A percentile compares a stretch with the other conserved stretches of the same genome.
These are phyloP conservation scores for Amazona guildingii DNA, from an alignment of 2,113 vertebrate genomes.

Conservation along the genomic window DNA sequence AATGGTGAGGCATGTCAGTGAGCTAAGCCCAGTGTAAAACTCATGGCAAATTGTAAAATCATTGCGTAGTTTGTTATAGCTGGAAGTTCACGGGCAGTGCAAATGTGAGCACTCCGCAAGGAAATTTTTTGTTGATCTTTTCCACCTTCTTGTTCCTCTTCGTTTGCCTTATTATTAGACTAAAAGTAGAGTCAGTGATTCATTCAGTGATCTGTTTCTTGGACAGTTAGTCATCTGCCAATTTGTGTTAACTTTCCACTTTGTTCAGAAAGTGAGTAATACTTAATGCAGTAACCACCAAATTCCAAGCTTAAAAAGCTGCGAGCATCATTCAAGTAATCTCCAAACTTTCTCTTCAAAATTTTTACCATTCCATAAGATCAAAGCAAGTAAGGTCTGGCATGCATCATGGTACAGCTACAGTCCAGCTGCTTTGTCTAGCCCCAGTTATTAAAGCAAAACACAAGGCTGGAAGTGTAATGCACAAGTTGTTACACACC, in stretches of 20 bases:
- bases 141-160: constrained; percentile 32
- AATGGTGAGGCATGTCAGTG: not conserved
- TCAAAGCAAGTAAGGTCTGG: constrained; percentile 16
- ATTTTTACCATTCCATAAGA: not conserved
- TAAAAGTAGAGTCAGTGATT: constrained; percentile 70
- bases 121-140: constrained; percentile 21
- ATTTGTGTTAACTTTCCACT: constrained; percentile 68
- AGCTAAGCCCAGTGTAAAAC: not conserved
- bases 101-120: not conserved
- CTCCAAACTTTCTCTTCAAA: constrained; percentile 22
- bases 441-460: constrained; percentile 2
- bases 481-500: not conserved
- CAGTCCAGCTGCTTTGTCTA: constrained; percentile 43
- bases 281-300: constrained; percentile 55
- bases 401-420: not conserved
- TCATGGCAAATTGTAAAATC: not conserved
- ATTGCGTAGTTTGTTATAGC: not conserved
- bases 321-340: not conserved
- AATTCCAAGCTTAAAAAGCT: constrained; percentile 62
- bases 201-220: constrained; percentile 69
- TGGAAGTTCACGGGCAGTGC: not conserved
- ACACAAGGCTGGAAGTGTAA: not conserved
- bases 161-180: constrained; percentile 51
- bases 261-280: constrained; percentile 67
- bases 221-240: constrained; percentile 73